Evolutionary conservation across 2,113 vertebrate genomes (phyloP), one percentile per base, ranked within the genome.

Genomic region (Plecotus auritus): DNA sequence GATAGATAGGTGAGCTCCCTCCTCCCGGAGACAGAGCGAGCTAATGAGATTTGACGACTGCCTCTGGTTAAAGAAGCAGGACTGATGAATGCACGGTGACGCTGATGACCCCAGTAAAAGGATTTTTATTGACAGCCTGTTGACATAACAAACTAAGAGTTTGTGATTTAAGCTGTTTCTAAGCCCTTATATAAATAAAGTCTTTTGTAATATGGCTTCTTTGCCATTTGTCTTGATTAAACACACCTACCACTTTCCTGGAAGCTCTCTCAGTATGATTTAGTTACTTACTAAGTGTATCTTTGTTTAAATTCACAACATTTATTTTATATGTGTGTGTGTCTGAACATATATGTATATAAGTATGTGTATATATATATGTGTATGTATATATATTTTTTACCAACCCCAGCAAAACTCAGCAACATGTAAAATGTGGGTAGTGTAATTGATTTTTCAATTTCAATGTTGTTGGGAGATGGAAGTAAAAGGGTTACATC

Each of bases 401-500:
- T 47, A 81, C 23, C 11, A 35, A 7, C 9, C 59, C 59, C 59
- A 90, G 37, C 78, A 88, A 30, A 97, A 61, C 47, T 69, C 2
- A 69, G 64, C 47, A 69, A 32, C 82, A 1, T 95, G 88, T 94
- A 84, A 91, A 74, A 87, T 84, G 16, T 28, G 13, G 4, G 30
- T 54, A 37, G 47, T 56, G 61, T 84, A 85, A 96, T 80, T 86
- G 59, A 61, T 93, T 97, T 97, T 98, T 94, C 95, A 32, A 45
- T 80, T 86, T 96, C n/a, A 1, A 0, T 94, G 80, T 42, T 56
- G 59, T 96, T 67, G 77, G 64, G 56, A 78, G 88, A 73, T 72
- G 95, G 95, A 32, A 87, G 93, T 74, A 95, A 97, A 98, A 98
- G 95, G 94, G 96, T 98, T 98, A 98, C 93, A 93, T 87, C 26